Percentiles rank a stretch among this genome's conserved stretches.
Evolutionary conservation across 2,113 vertebrate genomes (phyloP).

Genomic region (Microtus oregoni): DNA sequence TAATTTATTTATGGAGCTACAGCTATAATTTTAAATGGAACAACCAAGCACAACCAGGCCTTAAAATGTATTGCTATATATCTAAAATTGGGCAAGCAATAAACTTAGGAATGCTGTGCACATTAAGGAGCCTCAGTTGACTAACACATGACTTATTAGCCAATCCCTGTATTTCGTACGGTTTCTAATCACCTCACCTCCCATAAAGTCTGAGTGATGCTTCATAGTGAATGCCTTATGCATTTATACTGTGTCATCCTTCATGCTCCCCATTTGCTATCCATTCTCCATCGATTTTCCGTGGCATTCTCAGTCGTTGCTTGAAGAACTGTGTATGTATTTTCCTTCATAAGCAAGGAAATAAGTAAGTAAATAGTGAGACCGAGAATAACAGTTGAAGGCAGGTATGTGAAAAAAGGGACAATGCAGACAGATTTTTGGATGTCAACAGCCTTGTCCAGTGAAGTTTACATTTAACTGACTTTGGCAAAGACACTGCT

Average conservation of each 20-base stretch:
- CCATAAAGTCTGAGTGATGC: constrained; percentile 65
- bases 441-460: constrained; percentile 18
- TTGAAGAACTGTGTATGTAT: constrained; percentile 7
- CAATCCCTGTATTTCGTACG: constrained; percentile 55
- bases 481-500: constrained; percentile 73
- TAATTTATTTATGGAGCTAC: constrained; percentile 82
- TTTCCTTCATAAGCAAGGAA: constrained; percentile 37
- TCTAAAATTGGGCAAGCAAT: constrained; percentile 55
- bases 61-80: constrained; percentile 75
- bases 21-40: constrained; percentile 81
- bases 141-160: constrained; percentile 46
- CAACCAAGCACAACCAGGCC: constrained; percentile 81
- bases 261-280: neutral
- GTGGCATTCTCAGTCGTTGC: neutral
- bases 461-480: constrained; percentile 32
- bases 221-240: constrained; percentile 43
- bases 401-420: constrained; percentile 36
- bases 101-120: constrained; percentile 66
- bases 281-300: neutral
- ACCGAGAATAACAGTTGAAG: constrained; percentile 63
- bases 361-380: constrained; percentile 41
- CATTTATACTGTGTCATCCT: neutral
- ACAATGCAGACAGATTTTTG: neutral
- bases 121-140: constrained; percentile 67
- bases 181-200: constrained; percentile 61